A percentile compares a stretch with the other conserved stretches of the same genome.
These are phyloP conservation scores for Drosophila mayri DNA, from an alignment of 1,140 invertebrate species.

Conservation along the genomic window DNA sequence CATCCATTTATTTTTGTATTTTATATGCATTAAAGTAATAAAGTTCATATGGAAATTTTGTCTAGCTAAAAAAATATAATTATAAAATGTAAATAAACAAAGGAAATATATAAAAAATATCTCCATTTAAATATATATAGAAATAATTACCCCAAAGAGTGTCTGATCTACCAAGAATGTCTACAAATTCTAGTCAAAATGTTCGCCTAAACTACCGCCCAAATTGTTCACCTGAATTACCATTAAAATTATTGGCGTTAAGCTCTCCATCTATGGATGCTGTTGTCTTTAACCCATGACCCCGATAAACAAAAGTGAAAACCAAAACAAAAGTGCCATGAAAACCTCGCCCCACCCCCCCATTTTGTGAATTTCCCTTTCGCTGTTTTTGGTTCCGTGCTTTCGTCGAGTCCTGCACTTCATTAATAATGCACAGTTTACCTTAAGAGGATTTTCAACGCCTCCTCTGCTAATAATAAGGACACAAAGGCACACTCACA, in stretches of 20 bases:
- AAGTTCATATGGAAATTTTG: too few relatives aligned
- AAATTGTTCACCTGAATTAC: not conserved
- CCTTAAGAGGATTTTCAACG: conserved; percentile 81
- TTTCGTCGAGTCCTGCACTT: conserved; percentile 32
- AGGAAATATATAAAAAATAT: too few relatives aligned
- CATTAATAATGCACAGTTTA: conserved; percentile 82
- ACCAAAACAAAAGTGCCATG: conserved; percentile 16
- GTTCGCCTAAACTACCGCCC: not conserved
- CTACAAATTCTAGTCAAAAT: not conserved
- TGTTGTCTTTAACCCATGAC: conserved; percentile 29
- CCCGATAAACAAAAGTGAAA: conserved; percentile 39
- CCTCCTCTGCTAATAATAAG: conserved; percentile 78
- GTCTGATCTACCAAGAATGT: not conserved
- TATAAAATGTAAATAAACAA: too few relatives aligned
- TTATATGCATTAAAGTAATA: too few relatives aligned
- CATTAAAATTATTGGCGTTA: conserved; percentile 18
- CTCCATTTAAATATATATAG: not conserved
- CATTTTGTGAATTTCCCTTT: conserved; percentile 26
- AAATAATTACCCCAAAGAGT: not conserved
- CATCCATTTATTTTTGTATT: too few relatives aligned
- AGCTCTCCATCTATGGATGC: conserved; percentile 12
- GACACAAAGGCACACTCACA: conserved; percentile 56
- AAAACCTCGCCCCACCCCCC: not conserved
- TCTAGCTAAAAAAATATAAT: too few relatives aligned
- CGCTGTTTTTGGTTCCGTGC: conserved; percentile 15